Evolutionary conservation across 2,888 invertebrate genomes (phyloP).

Genomic region (Laspeyria flexula): DNA sequence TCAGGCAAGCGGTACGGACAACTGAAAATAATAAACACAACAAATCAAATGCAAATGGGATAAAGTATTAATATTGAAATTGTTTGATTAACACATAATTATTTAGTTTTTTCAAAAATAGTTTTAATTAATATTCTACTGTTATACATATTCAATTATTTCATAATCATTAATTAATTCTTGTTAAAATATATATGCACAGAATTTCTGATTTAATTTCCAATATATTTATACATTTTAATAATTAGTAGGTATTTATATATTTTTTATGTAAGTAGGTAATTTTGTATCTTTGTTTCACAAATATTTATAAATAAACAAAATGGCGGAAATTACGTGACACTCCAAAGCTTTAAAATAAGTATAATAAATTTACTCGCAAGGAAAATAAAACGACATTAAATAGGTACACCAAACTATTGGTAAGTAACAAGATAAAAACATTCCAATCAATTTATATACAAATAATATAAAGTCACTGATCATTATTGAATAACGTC

Average conservation of each 20-base stretch:
- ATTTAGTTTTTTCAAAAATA: constrained; percentile 40
- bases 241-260: background rate
- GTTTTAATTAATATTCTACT: constrained; percentile 38
- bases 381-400: background rate
- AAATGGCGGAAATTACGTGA: background rate
- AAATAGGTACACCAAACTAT: background rate
- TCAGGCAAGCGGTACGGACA: constrained; percentile 63
- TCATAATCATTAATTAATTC: constrained; percentile 26
- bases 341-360: background rate
- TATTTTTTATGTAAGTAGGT: background rate
- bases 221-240: constrained; percentile 8
- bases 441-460: constrained; percentile 1
- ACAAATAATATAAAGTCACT: background rate
- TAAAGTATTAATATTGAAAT: constrained; percentile 16
- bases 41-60: constrained; percentile 33
- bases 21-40: constrained; percentile 37
- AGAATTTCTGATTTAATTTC: constrained; percentile 1
- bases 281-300: background rate
- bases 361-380: background rate
- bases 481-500: background rate
- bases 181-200: constrained; percentile 7
- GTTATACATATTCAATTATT: constrained; percentile 42
- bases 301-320: background rate
- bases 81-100: constrained; percentile 26
- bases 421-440: background rate